Evolutionary conservation across 2,888 invertebrate genomes (phyloP), one percentile per base, ranked within the genome.

Genomic region (Meloe dianella): DNA sequence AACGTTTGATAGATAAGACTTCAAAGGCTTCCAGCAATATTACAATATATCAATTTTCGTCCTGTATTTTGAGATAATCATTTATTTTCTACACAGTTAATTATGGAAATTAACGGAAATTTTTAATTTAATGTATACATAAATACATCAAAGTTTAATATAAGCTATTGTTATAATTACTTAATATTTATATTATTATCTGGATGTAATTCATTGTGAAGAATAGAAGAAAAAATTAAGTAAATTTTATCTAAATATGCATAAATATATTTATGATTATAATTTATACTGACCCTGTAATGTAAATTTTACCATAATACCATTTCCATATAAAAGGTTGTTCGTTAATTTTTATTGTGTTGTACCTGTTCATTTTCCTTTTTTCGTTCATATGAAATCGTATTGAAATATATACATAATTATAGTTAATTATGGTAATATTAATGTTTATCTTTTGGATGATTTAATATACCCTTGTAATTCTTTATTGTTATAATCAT

Each of bases 401-500:
- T 47, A 54, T 24, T 54, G 24, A 24, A 54, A 38, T 22, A 20
- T 10, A 54, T 12, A 54, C 12, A 24, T 54, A 54, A 54, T 54
- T 54, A 54, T 5, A 54, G 10, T 24, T 54, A 54, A 54, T 54
- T 54, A 54, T 54, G 54, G 22, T 20, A 12, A 1, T 20, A 47
- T 47, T 20, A 14, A 38, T 38, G 9, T n/a, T 47, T 47, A 24
- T 54, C 24, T 54, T 54, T 24, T 14, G 14, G 14, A 54, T 54
- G 54, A 54, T 54, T 54, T 24, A 24, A 22, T 22, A 9, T 54
- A 24, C 54, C 54, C 54, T 54, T 54, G 54, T 54, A 24, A 54
- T 54, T 24, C 8, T 47, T 47, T 47, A 20, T 20, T 20, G 47
- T 54, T 24, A 24, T 54, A 12, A 22, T 22, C 24, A 10, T 54